phyloP scores from a whole-genome alignment of 2,113 vertebrate genomes.

The Microcebus ravelobensis region DNA sequence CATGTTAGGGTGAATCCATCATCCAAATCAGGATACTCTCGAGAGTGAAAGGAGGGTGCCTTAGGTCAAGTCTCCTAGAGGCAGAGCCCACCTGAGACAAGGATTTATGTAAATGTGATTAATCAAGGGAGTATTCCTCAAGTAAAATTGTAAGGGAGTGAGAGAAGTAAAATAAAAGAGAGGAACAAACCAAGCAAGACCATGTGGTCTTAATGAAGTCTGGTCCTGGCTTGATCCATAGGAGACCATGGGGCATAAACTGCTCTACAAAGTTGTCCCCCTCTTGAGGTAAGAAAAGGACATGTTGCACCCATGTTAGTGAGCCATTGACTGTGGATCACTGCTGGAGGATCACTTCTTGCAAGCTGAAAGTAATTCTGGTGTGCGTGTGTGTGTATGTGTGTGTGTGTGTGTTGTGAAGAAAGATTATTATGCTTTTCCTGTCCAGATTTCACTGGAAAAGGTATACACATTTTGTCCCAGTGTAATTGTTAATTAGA shows the following conservation, averaged over 20 bases:
- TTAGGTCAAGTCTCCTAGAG: neutral
- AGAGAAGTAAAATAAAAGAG: neutral
- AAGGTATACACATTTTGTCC: neutral
- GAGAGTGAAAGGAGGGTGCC: neutral
- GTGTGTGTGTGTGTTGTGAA: neutral
- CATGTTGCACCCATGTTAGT: neutral
- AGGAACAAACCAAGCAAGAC: neutral
- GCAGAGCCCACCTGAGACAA: neutral
- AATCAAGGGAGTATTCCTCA: neutral
- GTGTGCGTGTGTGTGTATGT: neutral
- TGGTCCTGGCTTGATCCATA: neutral
- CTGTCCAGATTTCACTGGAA: neutral
- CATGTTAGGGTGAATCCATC: neutral
- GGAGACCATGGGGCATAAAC: neutral
- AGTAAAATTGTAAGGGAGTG: neutral
- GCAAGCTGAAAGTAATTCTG: neutral
- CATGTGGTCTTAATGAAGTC: neutral
- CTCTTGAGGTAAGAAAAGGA: neutral
- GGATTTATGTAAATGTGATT: neutral
- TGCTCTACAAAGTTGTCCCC: neutral
- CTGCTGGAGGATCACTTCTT: neutral
- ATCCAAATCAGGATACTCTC: neutral
- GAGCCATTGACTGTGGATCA: neutral
- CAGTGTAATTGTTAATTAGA: neutral
- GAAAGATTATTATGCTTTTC: no score